A percentile compares a stretch with the other conserved stretches of the same genome.
These are phyloP conservation scores for Neodiprion virginianus DNA, from an alignment of 1,140 invertebrate species.

Conservation along the genomic window DNA sequence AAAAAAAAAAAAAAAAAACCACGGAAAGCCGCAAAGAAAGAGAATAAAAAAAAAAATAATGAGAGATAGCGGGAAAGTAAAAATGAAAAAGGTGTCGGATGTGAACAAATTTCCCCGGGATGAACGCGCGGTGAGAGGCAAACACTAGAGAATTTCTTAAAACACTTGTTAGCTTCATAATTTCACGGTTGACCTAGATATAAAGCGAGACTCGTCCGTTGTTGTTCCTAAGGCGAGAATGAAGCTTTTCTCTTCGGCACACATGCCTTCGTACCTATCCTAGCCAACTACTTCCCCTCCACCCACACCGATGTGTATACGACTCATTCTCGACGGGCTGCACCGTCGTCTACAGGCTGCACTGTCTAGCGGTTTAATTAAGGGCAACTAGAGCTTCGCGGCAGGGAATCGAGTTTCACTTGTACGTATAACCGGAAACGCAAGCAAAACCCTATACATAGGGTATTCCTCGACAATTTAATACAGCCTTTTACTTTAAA, in stretches of 20 bases:
- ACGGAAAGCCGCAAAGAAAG: background rate
- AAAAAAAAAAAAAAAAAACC: no score
- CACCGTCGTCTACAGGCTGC: background rate
- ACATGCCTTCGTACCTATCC: no score
- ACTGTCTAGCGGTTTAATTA: conserved; percentile 2
- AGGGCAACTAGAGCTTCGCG: background rate
- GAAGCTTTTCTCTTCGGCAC: no score
- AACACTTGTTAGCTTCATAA: conserved; percentile 7
- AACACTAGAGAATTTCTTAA: conserved; percentile 1
- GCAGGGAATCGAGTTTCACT: background rate
- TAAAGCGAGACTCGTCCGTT: background rate
- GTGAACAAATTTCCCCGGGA: no score
- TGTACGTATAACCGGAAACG: background rate
- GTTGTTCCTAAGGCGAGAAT: no score
- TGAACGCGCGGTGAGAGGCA: background rate
- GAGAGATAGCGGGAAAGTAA: background rate
- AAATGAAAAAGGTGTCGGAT: background rate
- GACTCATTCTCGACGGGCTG: background rate
- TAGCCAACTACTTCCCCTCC: background rate
- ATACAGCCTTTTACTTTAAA: no score
- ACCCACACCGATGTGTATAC: background rate
- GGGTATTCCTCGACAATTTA: no score
- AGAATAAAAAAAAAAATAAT: background rate
- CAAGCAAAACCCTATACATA: background rate
- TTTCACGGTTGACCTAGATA: conserved; percentile 7